Evolutionary conservation across 2,797 vertebrate species (phyloP).

Genomic region (Jordanella pulchra): DNA sequence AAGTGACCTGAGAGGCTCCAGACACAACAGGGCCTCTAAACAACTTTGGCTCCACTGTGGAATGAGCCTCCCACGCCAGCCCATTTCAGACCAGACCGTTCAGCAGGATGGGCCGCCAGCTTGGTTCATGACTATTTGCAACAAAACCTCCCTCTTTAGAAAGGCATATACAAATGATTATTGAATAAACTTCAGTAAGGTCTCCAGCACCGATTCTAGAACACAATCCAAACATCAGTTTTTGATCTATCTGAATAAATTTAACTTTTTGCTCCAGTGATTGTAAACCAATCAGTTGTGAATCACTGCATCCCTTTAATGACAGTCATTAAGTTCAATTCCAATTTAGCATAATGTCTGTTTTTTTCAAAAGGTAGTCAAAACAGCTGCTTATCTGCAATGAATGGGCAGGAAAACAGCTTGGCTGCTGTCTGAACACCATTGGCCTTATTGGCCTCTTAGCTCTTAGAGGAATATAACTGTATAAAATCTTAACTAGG

Average conservation of each 20-base stretch:
- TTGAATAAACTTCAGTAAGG: not conserved
- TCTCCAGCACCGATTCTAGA: not conserved
- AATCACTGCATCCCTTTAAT: conserved; percentile 56
- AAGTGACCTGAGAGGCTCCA: conserved; percentile 71
- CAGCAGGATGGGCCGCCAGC: conserved; percentile 25
- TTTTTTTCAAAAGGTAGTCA: conserved; percentile 27
- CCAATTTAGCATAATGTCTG: conserved; percentile 59
- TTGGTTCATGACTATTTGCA: conserved; percentile 1
- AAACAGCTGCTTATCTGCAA: conserved; percentile 54
- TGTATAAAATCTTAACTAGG: not conserved
- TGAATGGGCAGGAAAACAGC: conserved; percentile 40
- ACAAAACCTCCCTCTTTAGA: not conserved
- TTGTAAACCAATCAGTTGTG: conserved; percentile 49
- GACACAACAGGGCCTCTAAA: conserved; percentile 75
- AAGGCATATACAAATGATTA: conserved; percentile 1
- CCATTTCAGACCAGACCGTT: conserved; percentile 31
- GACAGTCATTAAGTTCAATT: conserved; percentile 50
- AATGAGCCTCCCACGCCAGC: conserved; percentile 68
- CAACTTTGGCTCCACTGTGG: conserved; percentile 71
- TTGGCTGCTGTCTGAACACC: conserved; percentile 25
- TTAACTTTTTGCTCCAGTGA: conserved; percentile 40
- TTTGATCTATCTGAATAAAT: conserved; percentile 44
- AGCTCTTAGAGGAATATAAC: not conserved
- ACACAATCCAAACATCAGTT: conserved; percentile 20
- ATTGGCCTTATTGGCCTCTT: not conserved